These are phyloP conservation scores for Leptinotarsa undecemlineata DNA, from an alignment of 1,140 invertebrate genomes.

Conservation along the genomic window DNA sequence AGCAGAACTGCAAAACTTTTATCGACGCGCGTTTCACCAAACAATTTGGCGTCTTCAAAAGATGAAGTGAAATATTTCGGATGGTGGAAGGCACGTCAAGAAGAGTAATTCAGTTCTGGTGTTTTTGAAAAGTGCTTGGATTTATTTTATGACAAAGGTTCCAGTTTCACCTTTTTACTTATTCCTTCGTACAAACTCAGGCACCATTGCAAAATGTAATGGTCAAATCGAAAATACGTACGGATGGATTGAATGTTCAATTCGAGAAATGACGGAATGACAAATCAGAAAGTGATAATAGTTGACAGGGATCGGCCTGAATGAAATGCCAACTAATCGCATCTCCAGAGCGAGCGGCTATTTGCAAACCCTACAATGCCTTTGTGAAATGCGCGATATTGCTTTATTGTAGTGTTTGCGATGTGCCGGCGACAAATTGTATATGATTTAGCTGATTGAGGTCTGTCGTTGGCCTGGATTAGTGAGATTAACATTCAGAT, in stretches of 20 bases:
- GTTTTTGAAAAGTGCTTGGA: no score
- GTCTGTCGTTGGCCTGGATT: conserved; percentile 19
- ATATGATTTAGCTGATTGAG: conserved; percentile 24
- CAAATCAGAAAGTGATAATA: conserved; percentile 26
- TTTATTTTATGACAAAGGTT: no score
- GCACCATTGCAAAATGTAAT: no score
- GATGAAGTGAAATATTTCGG: no score
- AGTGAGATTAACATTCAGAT: conserved; percentile 21
- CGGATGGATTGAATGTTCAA: background rate
- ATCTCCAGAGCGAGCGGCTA: conserved; percentile 18
- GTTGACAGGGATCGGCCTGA: conserved; percentile 26
- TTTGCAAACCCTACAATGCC: conserved; percentile 20
- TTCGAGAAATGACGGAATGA: conserved; percentile 19
- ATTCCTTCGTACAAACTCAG: no score
- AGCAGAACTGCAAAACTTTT: no score
- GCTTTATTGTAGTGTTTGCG: conserved; percentile 13
- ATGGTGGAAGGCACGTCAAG: no score
- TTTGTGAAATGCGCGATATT: conserved; percentile 29
- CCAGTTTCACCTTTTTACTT: no score
- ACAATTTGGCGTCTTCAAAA: no score
- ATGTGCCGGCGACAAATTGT: conserved; percentile 29
- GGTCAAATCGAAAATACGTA: background rate
- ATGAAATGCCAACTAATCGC: conserved; percentile 27
- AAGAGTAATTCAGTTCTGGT: no score
- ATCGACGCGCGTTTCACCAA: no score